phyloP scores from a whole-genome alignment of 64 coral and sea anemone genomes.

The Pocillopora verrucosa region DNA sequence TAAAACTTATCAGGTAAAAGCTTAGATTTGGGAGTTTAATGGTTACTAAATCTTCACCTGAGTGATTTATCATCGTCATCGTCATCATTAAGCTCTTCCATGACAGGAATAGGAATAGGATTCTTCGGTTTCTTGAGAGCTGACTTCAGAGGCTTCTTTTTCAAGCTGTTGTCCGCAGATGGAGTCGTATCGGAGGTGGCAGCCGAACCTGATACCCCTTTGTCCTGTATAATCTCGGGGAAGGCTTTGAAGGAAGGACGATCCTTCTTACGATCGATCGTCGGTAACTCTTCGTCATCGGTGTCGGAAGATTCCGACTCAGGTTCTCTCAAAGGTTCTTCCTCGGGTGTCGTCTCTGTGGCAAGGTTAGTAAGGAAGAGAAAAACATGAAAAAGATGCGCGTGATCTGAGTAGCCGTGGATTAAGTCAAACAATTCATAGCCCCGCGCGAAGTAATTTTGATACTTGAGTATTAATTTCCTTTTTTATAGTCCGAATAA shows the following conservation, averaged over 20 bases:
- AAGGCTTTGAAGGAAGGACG: slow-evolving; percentile 24
- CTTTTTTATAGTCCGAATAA: too few species aligned
- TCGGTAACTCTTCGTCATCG: slow-evolving; percentile 69
- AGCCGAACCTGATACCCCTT: slow-evolving; percentile 65
- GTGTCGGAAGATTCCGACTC: slow-evolving; percentile 76
- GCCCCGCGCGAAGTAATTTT: too few species aligned
- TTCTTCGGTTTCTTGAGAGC: slow-evolving; percentile 80
- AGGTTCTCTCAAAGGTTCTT: slow-evolving; percentile 62
- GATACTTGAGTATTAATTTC: too few species aligned
- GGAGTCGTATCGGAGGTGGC: slow-evolving; percentile 69
- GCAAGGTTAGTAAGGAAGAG: neutral
- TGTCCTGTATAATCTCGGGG: slow-evolving; percentile 67
- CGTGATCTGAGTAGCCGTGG: too few species aligned
- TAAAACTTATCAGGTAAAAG: too few species aligned
- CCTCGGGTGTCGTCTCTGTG: slow-evolving; percentile 85
- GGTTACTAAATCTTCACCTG: neutral
- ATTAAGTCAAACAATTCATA: too few species aligned
- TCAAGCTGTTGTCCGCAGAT: slow-evolving; percentile 43
- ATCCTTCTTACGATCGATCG: slow-evolving; percentile 28
- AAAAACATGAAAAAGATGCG: neutral
- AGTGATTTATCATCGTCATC: neutral
- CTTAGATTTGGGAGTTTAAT: too few species aligned
- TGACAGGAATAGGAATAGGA: slow-evolving; percentile 45
- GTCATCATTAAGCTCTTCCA: slow-evolving; percentile 25
- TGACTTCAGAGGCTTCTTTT: slow-evolving; percentile 87